phyloP scores from a whole-genome alignment of 2,797 vertebrate genomes.

The Nannoperca australis region DNA sequence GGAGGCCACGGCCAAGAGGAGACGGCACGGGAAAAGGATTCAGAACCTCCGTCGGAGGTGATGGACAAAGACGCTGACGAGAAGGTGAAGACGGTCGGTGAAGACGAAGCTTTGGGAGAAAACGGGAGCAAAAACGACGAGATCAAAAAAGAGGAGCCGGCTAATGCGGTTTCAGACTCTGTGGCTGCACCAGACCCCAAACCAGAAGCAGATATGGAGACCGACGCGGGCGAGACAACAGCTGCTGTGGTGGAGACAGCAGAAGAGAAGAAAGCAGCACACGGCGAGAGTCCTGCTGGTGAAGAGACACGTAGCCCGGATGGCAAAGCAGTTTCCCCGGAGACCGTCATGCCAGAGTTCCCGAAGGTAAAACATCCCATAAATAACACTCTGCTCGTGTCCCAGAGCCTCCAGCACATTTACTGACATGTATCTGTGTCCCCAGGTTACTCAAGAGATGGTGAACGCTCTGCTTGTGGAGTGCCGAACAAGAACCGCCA shows the following conservation, averaged over 20 bases:
- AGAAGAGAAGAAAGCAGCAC: conserved; percentile 17
- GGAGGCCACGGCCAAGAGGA: not conserved
- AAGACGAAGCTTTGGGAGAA: conserved; percentile 15
- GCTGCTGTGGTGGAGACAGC: not conserved
- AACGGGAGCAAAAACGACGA: not conserved
- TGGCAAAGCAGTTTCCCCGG: not conserved
- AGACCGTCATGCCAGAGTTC: not conserved
- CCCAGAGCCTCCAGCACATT: not conserved
- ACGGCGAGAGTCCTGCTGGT: not conserved
- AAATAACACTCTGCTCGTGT: not conserved
- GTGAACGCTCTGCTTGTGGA: conserved; percentile 63
- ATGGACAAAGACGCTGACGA: not conserved
- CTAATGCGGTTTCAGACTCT: not conserved
- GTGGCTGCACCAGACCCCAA: not conserved
- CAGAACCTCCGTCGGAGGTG: not conserved
- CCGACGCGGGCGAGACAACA: not conserved
- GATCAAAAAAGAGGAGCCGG: not conserved
- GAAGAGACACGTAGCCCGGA: conserved; percentile 4
- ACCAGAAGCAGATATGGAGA: not conserved
- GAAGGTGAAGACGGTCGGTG: accelerated
- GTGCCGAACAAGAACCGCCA: conserved; percentile 41
- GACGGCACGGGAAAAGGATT: not conserved
- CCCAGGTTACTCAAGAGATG: conserved; percentile 70
- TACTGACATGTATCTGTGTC: not conserved
- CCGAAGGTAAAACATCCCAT: conserved; percentile 55